phyloP scores from a whole-genome alignment of 2,888 invertebrate genomes.

The Eristalinus sepulchralis region DNA sequence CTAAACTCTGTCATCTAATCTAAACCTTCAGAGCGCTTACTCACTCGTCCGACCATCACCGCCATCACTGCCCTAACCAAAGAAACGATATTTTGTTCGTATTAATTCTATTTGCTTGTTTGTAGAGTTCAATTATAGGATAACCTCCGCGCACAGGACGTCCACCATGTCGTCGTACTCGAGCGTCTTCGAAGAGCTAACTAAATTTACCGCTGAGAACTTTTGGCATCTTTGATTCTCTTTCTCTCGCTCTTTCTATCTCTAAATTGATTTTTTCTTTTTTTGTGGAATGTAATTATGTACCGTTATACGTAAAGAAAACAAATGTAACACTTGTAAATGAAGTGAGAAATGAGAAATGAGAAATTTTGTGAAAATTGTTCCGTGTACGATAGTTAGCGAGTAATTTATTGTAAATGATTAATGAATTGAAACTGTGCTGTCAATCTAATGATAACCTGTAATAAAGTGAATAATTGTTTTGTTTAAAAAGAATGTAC shows the following conservation, averaged over 20 bases:
- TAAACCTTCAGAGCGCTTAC: background rate
- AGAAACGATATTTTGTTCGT: background rate
- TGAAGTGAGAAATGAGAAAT: background rate
- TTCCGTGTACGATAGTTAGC: constrained; percentile 19
- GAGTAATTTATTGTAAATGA: constrained; percentile 17
- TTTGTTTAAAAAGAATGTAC: constrained; percentile 27
- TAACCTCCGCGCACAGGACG: constrained; percentile 55
- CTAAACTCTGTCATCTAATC: background rate
- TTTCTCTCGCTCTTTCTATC: background rate
- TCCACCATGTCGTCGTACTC: constrained; percentile 42
- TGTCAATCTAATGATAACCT: constrained; percentile 43
- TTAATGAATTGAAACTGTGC: constrained; percentile 41
- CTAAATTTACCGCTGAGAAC: constrained; percentile 50
- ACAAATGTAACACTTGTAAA: background rate
- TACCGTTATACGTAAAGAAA: background rate
- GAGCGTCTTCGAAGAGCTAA: constrained; percentile 57
- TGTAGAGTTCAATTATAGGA: constrained; percentile 65
- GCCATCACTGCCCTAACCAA: constrained; percentile 11
- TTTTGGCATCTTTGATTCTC: constrained; percentile 47
- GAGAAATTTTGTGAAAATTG: background rate
- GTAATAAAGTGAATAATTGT: constrained; percentile 38
- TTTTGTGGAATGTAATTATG: background rate
- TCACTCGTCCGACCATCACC: constrained; percentile 6
- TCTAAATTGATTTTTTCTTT: background rate
- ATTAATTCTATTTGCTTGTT: constrained; percentile 57